These are phyloP conservation scores for Atherinosoma microstoma DNA, from an alignment of 2,797 vertebrate genomes.

Conservation along the genomic window DNA sequence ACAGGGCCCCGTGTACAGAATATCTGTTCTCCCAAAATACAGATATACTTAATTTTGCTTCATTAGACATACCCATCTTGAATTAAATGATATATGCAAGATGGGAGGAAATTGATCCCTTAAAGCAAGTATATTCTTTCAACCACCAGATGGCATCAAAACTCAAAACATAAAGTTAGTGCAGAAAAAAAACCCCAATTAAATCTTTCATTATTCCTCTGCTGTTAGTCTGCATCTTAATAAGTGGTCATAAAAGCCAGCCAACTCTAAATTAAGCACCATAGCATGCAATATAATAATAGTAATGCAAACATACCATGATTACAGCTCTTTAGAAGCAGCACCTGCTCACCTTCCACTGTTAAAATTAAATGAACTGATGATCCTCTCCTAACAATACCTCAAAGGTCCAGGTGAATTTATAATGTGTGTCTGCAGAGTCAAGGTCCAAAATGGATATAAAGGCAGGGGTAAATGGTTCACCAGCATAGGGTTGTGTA, in stretches of 20 bases:
- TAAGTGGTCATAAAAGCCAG: background rate
- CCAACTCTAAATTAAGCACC: background rate
- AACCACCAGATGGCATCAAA: constrained; percentile 40
- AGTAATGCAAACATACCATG: constrained; percentile 65
- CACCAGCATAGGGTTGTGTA: constrained; percentile 45
- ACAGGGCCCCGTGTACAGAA: too few species aligned
- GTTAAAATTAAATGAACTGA: background rate
- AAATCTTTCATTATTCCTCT: background rate
- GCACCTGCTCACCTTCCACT: constrained; percentile 8
- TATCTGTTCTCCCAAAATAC: background rate
- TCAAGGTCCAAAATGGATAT: constrained; percentile 56
- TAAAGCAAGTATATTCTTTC: background rate
- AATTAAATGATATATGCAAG: background rate
- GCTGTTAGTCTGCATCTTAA: background rate
- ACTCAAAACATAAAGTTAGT: background rate
- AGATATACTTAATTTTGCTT: background rate
- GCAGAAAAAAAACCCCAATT: background rate
- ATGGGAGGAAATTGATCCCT: background rate
- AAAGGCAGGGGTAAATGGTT: constrained; percentile 36
- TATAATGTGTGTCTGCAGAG: constrained; percentile 24
- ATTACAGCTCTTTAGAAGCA: constrained; percentile 7
- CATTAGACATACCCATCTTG: background rate
- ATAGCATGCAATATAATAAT: background rate
- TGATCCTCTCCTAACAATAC: background rate
- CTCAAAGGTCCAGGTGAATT: background rate